A percentile compares a stretch with the other conserved stretches of the same genome.
Evolutionary conservation across 1,140 invertebrate genomes (phyloP).

Genomic region (Tyrophagus putrescentiae): DNA sequence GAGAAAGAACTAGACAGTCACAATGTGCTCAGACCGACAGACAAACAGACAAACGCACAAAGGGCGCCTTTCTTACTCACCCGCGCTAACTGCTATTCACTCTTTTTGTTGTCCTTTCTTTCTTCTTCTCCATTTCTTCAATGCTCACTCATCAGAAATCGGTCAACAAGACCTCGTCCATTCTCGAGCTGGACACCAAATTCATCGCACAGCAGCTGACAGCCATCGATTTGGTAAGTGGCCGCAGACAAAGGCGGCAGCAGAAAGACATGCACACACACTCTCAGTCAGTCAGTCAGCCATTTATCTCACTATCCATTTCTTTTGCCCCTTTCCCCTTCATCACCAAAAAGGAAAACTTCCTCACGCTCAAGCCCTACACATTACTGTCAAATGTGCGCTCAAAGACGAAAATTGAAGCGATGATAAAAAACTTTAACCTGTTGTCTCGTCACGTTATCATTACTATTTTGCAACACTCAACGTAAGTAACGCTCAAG

Average conservation of each 20-base stretch:
- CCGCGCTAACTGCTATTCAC: too few relatives aligned
- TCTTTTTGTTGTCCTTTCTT: too few relatives aligned
- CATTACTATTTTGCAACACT: conserved; percentile 22
- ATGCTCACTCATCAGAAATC: conserved; percentile 17
- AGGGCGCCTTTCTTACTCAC: too few relatives aligned
- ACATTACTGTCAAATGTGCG: conserved; percentile 15
- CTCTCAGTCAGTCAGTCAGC: too few relatives aligned
- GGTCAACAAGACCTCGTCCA: conserved; percentile 15
- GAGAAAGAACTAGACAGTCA: too few relatives aligned
- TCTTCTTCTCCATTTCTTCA: too few relatives aligned
- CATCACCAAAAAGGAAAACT: conserved; percentile 21
- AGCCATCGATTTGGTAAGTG: conserved; percentile 24
- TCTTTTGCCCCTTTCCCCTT: neutral
- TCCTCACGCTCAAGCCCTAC: conserved; percentile 23
- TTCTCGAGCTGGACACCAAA: conserved; percentile 22
- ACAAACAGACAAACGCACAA: too few relatives aligned
- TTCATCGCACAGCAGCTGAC: conserved; percentile 25
- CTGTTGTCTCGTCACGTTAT: conserved; percentile 24
- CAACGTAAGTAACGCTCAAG: conserved; percentile 15
- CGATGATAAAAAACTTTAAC: conserved; percentile 24
- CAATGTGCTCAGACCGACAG: too few relatives aligned
- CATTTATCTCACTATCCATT: too few relatives aligned
- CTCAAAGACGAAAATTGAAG: conserved; percentile 19
- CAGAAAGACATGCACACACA: too few relatives aligned
- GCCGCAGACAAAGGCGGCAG: neutral